These are phyloP conservation scores for Drosophila bipectinata DNA, from an alignment of 1,140 invertebrate species.

Conservation along the genomic window DNA sequence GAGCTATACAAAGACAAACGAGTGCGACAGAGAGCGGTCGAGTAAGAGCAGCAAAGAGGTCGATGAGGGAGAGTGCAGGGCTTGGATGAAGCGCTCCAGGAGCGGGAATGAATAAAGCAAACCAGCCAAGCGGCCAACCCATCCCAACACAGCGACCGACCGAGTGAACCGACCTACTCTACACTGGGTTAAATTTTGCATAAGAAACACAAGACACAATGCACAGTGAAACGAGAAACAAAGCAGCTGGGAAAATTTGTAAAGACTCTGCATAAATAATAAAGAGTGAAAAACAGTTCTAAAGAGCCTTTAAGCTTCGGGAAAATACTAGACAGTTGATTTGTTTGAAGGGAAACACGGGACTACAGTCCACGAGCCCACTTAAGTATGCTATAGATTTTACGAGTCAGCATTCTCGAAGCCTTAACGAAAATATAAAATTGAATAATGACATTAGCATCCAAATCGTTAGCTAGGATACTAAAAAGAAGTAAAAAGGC, in stretches of 20 bases:
- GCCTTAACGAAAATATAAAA: neutral
- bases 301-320: neutral
- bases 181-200: conserved; percentile 80
- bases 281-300: neutral
- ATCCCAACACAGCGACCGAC: conserved; percentile 22
- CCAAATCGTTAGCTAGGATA: neutral
- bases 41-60: neutral
- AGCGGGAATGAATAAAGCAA: conserved; percentile 48
- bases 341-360: neutral
- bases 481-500: neutral
- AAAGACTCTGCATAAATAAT: neutral
- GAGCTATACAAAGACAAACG: conserved; percentile 68
- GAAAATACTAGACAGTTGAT: conserved; percentile 4
- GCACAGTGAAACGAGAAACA: conserved; percentile 53
- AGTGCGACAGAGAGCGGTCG: conserved; percentile 23
- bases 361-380: neutral
- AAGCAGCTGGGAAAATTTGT: neutral
- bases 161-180: conserved; percentile 57
- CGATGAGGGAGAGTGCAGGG: conserved; percentile 2
- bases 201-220: conserved; percentile 60
- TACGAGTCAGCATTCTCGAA: neutral
- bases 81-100: conserved; percentile 19
- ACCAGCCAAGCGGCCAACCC: conserved; percentile 29
- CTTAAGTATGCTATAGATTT: conserved; percentile 4
- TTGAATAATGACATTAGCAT: neutral